Evolutionary conservation across 2,797 vertebrate genomes (phyloP), one percentile per base, ranked within the genome.

Genomic region (Molossus molossus): DNA sequence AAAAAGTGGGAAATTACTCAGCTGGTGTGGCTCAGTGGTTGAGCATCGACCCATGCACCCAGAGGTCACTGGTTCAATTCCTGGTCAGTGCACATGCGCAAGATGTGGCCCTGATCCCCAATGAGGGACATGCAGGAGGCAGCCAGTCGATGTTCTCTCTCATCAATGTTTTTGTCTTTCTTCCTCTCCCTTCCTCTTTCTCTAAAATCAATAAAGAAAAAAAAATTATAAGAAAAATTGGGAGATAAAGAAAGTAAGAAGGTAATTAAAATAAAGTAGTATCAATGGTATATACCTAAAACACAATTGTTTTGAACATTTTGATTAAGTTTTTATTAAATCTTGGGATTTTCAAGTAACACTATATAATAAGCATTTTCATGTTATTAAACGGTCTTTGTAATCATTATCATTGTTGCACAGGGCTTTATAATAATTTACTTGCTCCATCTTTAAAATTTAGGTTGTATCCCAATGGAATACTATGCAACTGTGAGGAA

Each of bases 281-380:
- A 77, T 90, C 33, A 90, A n/a, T 18, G 83, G n/a, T 77, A 53
- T 29, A n/a, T 3, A 82, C 87, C 9, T 37, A 85, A 95, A 94
- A 81, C 11, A 80, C 48, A 95, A 80, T 17, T 91, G 14, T 60
- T 76, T 48, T 60, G 14, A 88, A 88, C 3, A 69, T 37, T 85
- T 93, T 88, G 2, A 50, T 57, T 65, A 50, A 73, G 75, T 6
- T 57, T 53, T 89, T 76, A 90, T 92, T 58, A 89, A 88, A 86
- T 86, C 37, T 86, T 77, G 25, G 5, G 15, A 77, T 90, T 93
- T 92, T 90, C 21, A 82, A 79, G 27, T 45, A 94, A 80, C 21
- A 62, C 87, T 91, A 33, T 62, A 69, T 48, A 9, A 40, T 77
- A 86, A 75, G 23, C 55, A 64, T 58, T 85, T 88, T 75, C 48